Evolutionary conservation across 2,113 vertebrate genomes (phyloP).

Genomic region (Pteropus alecto): DNA sequence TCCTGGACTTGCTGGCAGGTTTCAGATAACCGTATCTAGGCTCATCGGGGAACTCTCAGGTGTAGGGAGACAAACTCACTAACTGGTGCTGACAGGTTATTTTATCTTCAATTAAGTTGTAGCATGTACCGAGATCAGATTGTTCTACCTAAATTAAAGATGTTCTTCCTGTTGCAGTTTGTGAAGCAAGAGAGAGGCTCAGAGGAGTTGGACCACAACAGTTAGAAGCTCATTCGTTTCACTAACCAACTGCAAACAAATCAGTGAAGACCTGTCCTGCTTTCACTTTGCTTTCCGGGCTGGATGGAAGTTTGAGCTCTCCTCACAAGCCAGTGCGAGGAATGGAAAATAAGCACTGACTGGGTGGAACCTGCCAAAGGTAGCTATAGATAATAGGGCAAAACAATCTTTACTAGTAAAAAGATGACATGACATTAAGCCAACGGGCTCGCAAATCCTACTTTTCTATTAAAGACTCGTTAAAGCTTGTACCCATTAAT

Average conservation of each 20-base stretch:
- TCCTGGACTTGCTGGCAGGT: background rate
- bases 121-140: slow-evolving; percentile 16
- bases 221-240: background rate
- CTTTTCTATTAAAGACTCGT: background rate
- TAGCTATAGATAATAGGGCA: background rate
- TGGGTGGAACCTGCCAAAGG: background rate
- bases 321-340: rapidly evolving
- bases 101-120: slow-evolving; percentile 60
- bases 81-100: slow-evolving; percentile 58
- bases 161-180: background rate
- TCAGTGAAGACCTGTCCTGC: background rate
- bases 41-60: background rate
- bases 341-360: background rate
- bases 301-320: background rate
- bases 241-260: background rate
- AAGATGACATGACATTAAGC: background rate
- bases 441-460: background rate
- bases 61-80: background rate
- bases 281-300: background rate
- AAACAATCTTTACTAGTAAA: background rate
- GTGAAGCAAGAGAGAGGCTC: background rate
- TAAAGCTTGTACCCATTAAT: background rate
- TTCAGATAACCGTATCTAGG: slow-evolving; percentile 27
- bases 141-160: slow-evolving; percentile 39
- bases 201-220: background rate